phyloP scores from a whole-genome alignment of 2,888 invertebrate species.

The Torymus tubicola region DNA sequence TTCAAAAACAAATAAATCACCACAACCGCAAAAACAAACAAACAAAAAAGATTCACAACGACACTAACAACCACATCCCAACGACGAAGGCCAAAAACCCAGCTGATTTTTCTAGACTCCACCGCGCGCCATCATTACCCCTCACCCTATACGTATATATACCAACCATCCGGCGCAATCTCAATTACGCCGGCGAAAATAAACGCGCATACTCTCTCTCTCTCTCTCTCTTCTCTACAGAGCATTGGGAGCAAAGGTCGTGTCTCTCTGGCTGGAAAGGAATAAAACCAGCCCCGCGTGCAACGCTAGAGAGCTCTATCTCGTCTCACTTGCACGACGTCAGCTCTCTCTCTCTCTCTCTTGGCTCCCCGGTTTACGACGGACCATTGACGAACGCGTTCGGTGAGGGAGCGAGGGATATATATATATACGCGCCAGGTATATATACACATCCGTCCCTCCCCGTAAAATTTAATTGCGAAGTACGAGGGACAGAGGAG shows the following conservation, averaged over 20 bases:
- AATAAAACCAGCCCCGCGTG: neutral
- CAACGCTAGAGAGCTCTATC: neutral
- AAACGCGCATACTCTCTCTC: neutral
- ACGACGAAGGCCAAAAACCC: too few species aligned
- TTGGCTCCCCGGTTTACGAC: conserved; percentile 26
- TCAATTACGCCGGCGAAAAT: too few species aligned
- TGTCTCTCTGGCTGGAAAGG: neutral
- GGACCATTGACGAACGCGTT: conserved; percentile 33
- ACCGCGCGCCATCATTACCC: conserved; percentile 7
- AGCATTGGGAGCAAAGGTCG: neutral
- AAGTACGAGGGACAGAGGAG: conserved; percentile 5
- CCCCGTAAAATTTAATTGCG: conserved; percentile 53
- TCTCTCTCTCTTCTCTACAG: neutral
- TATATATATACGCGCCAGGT: conserved; percentile 5
- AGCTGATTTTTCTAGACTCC: too few species aligned
- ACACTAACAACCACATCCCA: too few species aligned
- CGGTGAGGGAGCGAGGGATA: too few species aligned
- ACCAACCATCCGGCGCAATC: too few species aligned
- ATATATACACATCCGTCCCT: neutral
- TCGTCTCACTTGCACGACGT: too few species aligned
- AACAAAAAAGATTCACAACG: too few species aligned
- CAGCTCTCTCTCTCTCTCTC: too few species aligned
- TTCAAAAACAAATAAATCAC: too few species aligned
- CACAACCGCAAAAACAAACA: too few species aligned
- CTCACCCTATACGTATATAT: too few species aligned